A percentile compares a stretch with the other conserved stretches of the same genome.
These are phyloP conservation scores for Erynnis tages DNA, from an alignment of 2,888 invertebrate genomes.

Conservation along the genomic window DNA sequence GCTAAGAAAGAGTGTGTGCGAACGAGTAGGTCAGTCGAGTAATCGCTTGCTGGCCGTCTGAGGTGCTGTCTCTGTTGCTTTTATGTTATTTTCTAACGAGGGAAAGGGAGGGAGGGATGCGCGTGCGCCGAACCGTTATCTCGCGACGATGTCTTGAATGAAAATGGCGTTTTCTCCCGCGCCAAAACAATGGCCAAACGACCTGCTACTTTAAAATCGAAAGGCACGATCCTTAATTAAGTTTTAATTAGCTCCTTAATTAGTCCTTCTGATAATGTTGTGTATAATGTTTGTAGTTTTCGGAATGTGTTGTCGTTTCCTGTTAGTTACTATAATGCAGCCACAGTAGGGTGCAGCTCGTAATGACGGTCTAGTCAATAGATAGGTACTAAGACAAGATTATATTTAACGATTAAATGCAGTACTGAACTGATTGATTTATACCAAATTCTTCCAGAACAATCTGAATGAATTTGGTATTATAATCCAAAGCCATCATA, in stretches of 20 bases:
- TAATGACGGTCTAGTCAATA: no score
- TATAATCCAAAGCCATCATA: no score
- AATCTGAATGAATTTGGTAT: no score
- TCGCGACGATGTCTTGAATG: conserved; percentile 79
- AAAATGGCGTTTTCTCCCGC: conserved; percentile 80
- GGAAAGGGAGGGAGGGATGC: conserved; percentile 47
- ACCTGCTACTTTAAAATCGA: conserved; percentile 69
- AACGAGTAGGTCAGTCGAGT: conserved; percentile 81
- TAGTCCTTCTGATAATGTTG: conserved; percentile 32
- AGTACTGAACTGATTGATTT: no score
- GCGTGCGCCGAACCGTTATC: conserved; percentile 78
- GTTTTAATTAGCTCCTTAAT: conserved; percentile 37
- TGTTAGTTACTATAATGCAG: not conserved
- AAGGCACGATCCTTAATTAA: conserved; percentile 46
- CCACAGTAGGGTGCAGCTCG: no score
- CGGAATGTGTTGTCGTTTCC: not conserved
- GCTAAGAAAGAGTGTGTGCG: conserved; percentile 80
- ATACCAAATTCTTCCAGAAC: no score
- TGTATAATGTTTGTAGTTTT: not conserved
- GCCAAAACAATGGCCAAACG: conserved; percentile 75
- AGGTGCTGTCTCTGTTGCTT: conserved; percentile 46
- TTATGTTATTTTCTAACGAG: conserved; percentile 10
- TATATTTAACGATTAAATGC: no score
- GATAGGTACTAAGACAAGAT: no score
- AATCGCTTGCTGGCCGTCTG: conserved; percentile 67